These are phyloP conservation scores for Cremastinae sp. DNA, from an alignment of 2,888 invertebrate species.

Conservation along the genomic window DNA sequence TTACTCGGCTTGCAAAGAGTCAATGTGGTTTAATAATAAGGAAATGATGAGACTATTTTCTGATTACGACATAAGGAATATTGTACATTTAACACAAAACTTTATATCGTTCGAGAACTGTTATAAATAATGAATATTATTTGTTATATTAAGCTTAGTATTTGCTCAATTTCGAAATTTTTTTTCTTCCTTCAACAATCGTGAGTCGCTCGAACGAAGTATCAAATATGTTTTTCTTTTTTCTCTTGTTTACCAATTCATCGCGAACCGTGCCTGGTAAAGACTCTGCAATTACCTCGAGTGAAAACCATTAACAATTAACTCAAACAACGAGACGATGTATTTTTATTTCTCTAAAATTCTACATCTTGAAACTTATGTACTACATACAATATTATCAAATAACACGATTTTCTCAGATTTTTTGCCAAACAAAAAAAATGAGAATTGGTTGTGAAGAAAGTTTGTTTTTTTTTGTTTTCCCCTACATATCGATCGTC, in stretches of 20 bases:
- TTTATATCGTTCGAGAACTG: slow-evolving; percentile 39
- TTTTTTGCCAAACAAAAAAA: slow-evolving; percentile 26
- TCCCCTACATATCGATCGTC: slow-evolving; percentile 51
- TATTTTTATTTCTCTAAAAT: slow-evolving; percentile 53
- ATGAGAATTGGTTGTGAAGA: slow-evolving; percentile 42
- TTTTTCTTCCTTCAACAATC: neutral
- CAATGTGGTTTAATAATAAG: slow-evolving; percentile 27
- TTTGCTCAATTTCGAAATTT: slow-evolving; percentile 1
- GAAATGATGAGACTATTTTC: slow-evolving; percentile 41
- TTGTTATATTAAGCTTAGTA: slow-evolving; percentile 16
- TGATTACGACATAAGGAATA: slow-evolving; percentile 29
- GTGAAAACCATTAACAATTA: slow-evolving; percentile 14
- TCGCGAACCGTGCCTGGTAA: slow-evolving; percentile 33
- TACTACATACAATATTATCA: slow-evolving; percentile 38
- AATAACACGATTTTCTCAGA: slow-evolving; percentile 6
- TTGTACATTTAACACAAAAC: slow-evolving; percentile 46
- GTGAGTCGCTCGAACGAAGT: too few relatives aligned
- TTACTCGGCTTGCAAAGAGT: slow-evolving; percentile 6
- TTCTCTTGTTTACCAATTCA: slow-evolving; percentile 3
- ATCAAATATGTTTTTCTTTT: slow-evolving; percentile 8
- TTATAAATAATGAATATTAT: slow-evolving; percentile 23
- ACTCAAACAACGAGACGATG: slow-evolving; percentile 50
- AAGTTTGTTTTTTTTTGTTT: slow-evolving; percentile 16
- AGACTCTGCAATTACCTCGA: slow-evolving; percentile 12
- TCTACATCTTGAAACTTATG: slow-evolving; percentile 50